These are phyloP conservation scores for Sander vitreus DNA, from an alignment of 2,113 vertebrate genomes.

Conservation along the genomic window DNA sequence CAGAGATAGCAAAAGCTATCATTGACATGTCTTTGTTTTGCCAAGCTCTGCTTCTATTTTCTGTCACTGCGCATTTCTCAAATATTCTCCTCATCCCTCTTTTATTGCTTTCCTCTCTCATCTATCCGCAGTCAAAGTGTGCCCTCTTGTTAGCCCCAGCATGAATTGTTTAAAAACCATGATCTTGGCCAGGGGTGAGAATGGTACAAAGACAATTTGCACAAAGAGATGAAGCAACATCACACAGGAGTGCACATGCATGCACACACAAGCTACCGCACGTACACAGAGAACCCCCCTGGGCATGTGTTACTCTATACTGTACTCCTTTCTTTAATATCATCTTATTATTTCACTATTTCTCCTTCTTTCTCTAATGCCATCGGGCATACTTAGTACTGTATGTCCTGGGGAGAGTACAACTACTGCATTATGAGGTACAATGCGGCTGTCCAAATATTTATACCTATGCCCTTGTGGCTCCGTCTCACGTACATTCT, in stretches of 20 bases:
- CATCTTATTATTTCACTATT: background rate
- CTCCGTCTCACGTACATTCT: background rate
- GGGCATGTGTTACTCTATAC: conserved; percentile 4
- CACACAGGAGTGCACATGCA: background rate
- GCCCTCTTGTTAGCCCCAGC: conserved; percentile 47
- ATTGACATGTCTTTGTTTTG: conserved; percentile 43
- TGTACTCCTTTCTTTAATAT: conserved; percentile 18
- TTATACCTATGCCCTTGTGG: background rate
- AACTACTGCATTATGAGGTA: conserved; percentile 29
- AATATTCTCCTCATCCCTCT: conserved; percentile 18
- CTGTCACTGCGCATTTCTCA: conserved; percentile 41
- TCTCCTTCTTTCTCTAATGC: background rate
- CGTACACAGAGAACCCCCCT: background rate
- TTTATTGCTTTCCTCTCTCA: background rate
- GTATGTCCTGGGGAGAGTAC: background rate
- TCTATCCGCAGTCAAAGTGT: conserved; percentile 32
- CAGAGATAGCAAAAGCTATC: conserved; percentile 50
- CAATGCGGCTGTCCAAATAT: background rate
- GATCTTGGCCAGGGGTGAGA: conserved; percentile 37
- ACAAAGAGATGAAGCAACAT: conserved; percentile 19
- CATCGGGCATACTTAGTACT: background rate
- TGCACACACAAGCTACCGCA: background rate
- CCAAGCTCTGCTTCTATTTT: conserved; percentile 33
- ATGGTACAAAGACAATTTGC: conserved; percentile 22
- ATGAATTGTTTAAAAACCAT: conserved; percentile 50